Percentiles rank a stretch among this genome's conserved stretches.
These are phyloP conservation scores for Chelmon rostratus DNA, from an alignment of 2,797 vertebrate species.

Conservation along the genomic window DNA sequence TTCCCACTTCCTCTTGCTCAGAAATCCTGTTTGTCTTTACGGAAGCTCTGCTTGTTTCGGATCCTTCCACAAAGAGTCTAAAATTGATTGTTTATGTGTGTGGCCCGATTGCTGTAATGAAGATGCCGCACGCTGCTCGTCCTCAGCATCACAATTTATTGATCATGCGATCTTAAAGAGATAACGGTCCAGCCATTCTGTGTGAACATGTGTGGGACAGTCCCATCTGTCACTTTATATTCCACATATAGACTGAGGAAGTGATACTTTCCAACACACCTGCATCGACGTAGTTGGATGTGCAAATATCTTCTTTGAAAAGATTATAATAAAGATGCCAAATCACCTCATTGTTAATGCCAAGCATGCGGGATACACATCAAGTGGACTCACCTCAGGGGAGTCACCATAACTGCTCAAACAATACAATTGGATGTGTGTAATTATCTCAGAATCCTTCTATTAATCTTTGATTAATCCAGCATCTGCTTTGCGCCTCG, in stretches of 20 bases:
- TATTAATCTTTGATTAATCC: conserved; percentile 84
- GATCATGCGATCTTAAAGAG: too few relatives aligned
- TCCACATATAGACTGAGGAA: too few relatives aligned
- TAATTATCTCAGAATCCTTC: conserved; percentile 82
- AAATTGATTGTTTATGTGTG: conserved; percentile 55
- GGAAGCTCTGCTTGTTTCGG: conserved; percentile 7
- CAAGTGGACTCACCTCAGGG: conserved; percentile 69
- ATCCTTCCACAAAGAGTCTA: conserved; percentile 5
- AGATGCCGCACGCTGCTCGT: conserved; percentile 36
- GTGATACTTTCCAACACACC: too few relatives aligned
- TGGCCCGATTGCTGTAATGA: conserved; percentile 53
- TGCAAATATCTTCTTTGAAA: too few relatives aligned
- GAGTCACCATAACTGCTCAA: conserved; percentile 72
- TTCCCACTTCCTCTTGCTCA: not conserved
- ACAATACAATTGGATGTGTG: conserved; percentile 82
- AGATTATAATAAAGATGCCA: too few relatives aligned
- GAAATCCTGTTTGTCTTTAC: not conserved
- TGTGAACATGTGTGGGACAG: too few relatives aligned
- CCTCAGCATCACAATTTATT: too few relatives aligned
- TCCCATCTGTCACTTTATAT: too few relatives aligned
- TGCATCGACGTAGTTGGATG: too few relatives aligned
- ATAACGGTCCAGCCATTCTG: too few relatives aligned
- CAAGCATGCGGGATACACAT: conserved; percentile 68
- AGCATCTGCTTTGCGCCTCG: conserved; percentile 75
- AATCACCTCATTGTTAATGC: conserved; percentile 62